These are phyloP conservation scores for Girardia tigrina DNA, from an alignment of 2,888 invertebrate species.

Conservation along the genomic window DNA sequence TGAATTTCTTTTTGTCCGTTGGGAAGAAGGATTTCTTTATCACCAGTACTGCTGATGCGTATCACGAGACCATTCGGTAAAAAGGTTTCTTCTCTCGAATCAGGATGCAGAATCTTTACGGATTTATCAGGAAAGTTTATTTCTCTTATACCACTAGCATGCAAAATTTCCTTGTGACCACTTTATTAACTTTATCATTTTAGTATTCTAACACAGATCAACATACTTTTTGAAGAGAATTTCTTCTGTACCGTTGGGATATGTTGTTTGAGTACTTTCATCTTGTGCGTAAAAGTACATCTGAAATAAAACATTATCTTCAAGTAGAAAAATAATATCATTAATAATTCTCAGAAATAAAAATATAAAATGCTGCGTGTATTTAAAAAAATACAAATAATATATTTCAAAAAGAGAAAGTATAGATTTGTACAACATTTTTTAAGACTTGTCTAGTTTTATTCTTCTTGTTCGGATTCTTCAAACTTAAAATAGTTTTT, in stretches of 20 bases:
- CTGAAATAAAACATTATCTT: slow-evolving; percentile 40
- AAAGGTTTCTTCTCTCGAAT: slow-evolving; percentile 58
- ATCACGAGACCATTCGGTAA: slow-evolving; percentile 64
- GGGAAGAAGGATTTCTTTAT: slow-evolving; percentile 63
- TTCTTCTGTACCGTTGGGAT: slow-evolving; percentile 70
- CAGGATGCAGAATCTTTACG: slow-evolving; percentile 58
- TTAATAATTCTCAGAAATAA: no score
- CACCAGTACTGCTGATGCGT: slow-evolving; percentile 55
- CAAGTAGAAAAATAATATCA: no score
- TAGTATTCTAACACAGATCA: not conserved
- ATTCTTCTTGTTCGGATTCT: no score
- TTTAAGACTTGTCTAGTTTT: no score
- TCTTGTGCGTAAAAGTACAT: slow-evolving; percentile 72
- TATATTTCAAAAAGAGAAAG: no score
- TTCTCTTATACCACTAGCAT: slow-evolving; percentile 65
- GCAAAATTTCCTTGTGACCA: slow-evolving; percentile 70
- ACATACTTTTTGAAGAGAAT: slow-evolving; percentile 65
- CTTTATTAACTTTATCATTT: slow-evolving; percentile 52
- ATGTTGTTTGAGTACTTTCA: slow-evolving; percentile 70
- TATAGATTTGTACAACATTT: no score
- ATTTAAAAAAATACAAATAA: no score
- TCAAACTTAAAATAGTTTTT: no score
- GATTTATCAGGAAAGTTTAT: slow-evolving; percentile 68
- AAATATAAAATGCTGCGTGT: no score
- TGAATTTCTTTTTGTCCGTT: slow-evolving; percentile 81